Conservation (phyloP, 2,888 invertebrate genomes). For the Cepaea hortensis region DNA sequence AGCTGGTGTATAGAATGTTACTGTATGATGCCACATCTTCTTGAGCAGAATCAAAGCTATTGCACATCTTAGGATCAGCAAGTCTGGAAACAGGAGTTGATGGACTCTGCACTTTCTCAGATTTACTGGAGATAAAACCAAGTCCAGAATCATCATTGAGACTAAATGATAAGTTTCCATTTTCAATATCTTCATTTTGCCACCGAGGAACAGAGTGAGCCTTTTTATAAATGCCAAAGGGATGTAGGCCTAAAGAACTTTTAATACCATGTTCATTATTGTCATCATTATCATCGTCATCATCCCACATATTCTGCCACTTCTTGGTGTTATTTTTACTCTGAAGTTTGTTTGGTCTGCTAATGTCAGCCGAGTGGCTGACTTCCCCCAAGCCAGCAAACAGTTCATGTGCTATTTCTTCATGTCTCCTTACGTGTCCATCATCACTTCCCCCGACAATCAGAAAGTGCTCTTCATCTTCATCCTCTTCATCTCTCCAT, state of each 20-base stretch:
- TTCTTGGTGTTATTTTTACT: background rate
- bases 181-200: conserved; percentile 24
- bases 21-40: background rate
- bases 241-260: conserved; percentile 29
- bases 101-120: conserved; percentile 32
- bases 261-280: background rate
- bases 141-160: background rate
- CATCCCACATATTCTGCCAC: conserved; percentile 31
- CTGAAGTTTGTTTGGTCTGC: background rate
- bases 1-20: background rate
- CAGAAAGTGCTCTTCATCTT: conserved; percentile 28
- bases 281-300: conserved; percentile 21
- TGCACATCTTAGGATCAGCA: background rate
- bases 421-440: background rate
- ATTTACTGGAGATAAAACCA: conserved; percentile 21
- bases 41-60: background rate
- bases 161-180: conserved; percentile 14
- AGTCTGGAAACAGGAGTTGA: background rate
- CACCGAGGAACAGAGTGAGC: background rate
- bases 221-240: conserved; percentile 31
- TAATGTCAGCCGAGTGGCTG: too few species aligned
- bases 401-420: conserved; percentile 20
- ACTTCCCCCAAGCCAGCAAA: conserved; percentile 31
- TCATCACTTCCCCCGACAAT: background rate
- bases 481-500: conserved; percentile 45